Base-by-base conservation (phyloP, 2,888 invertebrate genomes). In the Lypha dubia region DNA sequence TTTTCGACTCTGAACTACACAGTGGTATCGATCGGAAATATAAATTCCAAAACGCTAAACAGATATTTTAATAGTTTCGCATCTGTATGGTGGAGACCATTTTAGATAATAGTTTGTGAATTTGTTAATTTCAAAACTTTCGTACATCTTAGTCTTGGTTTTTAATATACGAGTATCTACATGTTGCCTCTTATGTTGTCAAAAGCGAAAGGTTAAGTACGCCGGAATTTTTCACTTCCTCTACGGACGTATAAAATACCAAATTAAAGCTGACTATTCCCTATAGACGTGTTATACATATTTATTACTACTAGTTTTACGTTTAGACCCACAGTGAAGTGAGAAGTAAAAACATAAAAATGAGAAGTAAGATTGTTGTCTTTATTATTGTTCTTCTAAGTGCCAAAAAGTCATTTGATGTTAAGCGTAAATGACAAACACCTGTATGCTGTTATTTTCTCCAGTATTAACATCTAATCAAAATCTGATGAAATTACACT, bases 341-440 rank as follows among this genome's bases (percentile, higher is more conserved):
- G 32, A n/a, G n/a, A n/a, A n/a, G n/a, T n/a, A n/a, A 8, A 24
- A 15, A 0, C 11, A n/a, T n/a, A 8, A 32, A 65, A 44, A 56
- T 22, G 2, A 32, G 15, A 2, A 44, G n/a, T 35, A 76, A 58
- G 7, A 51, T 1, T 49, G 49, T 62, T 70, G 49, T 46, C 41
- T 49, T 11, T n/a, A 20, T 68, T 70, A 8, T 32, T 38, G 15
- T 22, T 77, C 38, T 62, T 76, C 22, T 49, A 41, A 58, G 67
- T 74, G 67, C 62, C 70, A 75, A 70, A 79, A 75, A 74, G 74
- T 79, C 75, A 68, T 75, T 79, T 79, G 63, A 70, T 75, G 65
- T 79, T 63, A 62, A 75, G 79, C 63, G 68, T 82, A 65, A 32
- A 65, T 65, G 65, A 51, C 53, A 83, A 71, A 51, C 67, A 83